These are phyloP conservation scores for Battus philenor DNA, from an alignment of 1,140 invertebrate species.

Conservation along the genomic window DNA sequence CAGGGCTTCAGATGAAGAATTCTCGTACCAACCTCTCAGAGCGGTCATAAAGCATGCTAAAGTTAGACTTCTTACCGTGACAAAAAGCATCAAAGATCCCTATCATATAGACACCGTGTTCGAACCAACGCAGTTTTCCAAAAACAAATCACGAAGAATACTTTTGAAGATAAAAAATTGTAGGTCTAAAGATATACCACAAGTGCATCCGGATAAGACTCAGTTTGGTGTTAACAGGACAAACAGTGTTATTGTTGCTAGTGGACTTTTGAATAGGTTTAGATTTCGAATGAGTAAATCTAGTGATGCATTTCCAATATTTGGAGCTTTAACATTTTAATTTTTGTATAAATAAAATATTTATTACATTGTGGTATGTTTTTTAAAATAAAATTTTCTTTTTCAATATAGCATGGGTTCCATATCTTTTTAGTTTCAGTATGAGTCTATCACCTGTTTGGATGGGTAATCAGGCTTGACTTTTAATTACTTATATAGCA, in stretches of 20 bases:
- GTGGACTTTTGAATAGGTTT: slow-evolving; percentile 55
- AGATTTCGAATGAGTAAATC: slow-evolving; percentile 46
- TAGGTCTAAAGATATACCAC: slow-evolving; percentile 30
- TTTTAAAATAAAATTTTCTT: no score
- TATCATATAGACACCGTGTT: slow-evolving; percentile 40
- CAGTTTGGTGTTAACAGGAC: slow-evolving; percentile 16
- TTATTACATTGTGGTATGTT: slow-evolving; percentile 29
- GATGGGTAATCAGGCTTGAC: no score
- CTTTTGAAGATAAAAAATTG: slow-evolving; percentile 52
- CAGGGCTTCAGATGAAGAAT: slow-evolving; percentile 42
- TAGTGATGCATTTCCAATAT: slow-evolving; percentile 48
- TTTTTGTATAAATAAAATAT: slow-evolving; percentile 35
- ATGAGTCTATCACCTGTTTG: no score
- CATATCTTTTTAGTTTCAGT: no score
- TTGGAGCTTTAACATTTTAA: slow-evolving; percentile 55
- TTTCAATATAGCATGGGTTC: no score
- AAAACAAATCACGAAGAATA: slow-evolving; percentile 28
- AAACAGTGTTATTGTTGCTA: slow-evolving; percentile 32
- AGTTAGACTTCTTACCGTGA: slow-evolving; percentile 31
- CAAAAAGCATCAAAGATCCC: slow-evolving; percentile 12
- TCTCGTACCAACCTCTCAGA: slow-evolving; percentile 32
- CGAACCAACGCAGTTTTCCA: slow-evolving; percentile 36
- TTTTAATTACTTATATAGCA: no score
- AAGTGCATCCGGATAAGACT: slow-evolving; percentile 9
- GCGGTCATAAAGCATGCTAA: slow-evolving; percentile 39